A percentile compares a stretch with the other conserved stretches of the same genome.
Evolutionary conservation across 2,113 vertebrate genomes (phyloP).

Genomic region (Mus spicilegus): DNA sequence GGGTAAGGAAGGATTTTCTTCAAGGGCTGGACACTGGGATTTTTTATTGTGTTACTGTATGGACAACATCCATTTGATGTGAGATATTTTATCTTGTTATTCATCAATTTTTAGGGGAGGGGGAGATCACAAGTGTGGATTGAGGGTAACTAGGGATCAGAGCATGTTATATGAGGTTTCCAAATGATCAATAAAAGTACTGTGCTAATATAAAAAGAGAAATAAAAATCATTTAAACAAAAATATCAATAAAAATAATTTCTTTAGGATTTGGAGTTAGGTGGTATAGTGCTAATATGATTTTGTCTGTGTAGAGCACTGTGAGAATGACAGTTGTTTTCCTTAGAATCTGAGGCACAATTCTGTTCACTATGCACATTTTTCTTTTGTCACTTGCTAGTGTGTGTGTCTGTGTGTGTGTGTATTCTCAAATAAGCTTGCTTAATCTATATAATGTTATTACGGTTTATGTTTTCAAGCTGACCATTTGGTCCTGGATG

Average conservation of each 20-base stretch:
- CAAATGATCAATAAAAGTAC: too few relatives aligned
- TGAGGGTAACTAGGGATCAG: too few relatives aligned
- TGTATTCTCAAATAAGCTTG: not conserved
- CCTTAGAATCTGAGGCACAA: not conserved
- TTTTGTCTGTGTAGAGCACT: not conserved
- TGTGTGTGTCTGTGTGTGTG: not conserved
- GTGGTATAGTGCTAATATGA: not conserved
- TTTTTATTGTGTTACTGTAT: too few relatives aligned
- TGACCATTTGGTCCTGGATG: not conserved
- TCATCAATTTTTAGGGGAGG: too few relatives aligned
- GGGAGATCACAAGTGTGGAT: too few relatives aligned
- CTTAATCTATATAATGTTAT: not conserved
- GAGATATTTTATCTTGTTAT: too few relatives aligned
- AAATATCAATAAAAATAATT: not conserved
- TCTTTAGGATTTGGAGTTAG: not conserved
- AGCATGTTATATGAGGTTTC: too few relatives aligned
- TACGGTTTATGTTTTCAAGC: not conserved
- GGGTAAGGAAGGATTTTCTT: too few relatives aligned
- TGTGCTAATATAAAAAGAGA: not conserved
- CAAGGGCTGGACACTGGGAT: too few relatives aligned
- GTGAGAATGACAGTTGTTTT: not conserved
- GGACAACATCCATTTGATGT: too few relatives aligned
- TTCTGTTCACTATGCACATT: not conserved
- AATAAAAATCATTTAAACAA: too few relatives aligned
- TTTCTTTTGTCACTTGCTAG: not conserved